Base-by-base conservation (phyloP, 1,140 invertebrate genomes). In the Eulimnadia texana region DNA sequence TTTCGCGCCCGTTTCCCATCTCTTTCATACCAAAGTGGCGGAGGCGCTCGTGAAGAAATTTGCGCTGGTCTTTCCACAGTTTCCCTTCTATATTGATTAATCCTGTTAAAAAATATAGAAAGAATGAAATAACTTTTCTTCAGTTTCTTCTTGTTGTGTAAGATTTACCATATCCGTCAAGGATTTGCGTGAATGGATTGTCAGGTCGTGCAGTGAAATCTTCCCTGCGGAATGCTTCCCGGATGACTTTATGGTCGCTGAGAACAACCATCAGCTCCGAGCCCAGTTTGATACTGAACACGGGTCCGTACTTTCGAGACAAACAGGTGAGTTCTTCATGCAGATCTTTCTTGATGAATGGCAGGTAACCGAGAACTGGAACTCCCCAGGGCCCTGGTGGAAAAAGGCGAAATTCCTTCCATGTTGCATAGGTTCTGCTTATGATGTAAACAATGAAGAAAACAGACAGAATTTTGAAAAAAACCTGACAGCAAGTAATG, bases 1-100 rank as follows among this genome's bases (percentile, higher is more conserved):
- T 78, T 66, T 85, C 81, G 68, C 86, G 86, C 27, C 86, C 85
- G 52, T 79, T 78, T 28, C 84, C 85, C 23, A 70, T 66, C 69
- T 84, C 83, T 60, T 86, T 90, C 83, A 92, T 90, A 10, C 94
- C 93, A 65, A 98, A 92, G 66, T 86, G 82, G 28, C 91, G 78
- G 1, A 97, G 77, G 60, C 89, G 84, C 63, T 89, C 84, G 67
- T 96, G 88, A 13, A 96, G 77, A 75, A 96, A 97, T 63, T 84
- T 80, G 58, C 93, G 77, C 71, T 96, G 90, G 65, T 89, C 87
- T 71, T 91, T 89, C 93, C 93, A 97, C 67, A 94, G 74, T 61
- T 84, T 81, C 55, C 93, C 93, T 64, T 90, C 87, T 60, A 86
- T 86, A 72, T 93, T 93, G 66, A 95, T 83, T 63, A 95, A 84